These are phyloP conservation scores for Nycticorax nycticorax DNA, from an alignment of 2,113 vertebrate species.

Conservation along the genomic window DNA sequence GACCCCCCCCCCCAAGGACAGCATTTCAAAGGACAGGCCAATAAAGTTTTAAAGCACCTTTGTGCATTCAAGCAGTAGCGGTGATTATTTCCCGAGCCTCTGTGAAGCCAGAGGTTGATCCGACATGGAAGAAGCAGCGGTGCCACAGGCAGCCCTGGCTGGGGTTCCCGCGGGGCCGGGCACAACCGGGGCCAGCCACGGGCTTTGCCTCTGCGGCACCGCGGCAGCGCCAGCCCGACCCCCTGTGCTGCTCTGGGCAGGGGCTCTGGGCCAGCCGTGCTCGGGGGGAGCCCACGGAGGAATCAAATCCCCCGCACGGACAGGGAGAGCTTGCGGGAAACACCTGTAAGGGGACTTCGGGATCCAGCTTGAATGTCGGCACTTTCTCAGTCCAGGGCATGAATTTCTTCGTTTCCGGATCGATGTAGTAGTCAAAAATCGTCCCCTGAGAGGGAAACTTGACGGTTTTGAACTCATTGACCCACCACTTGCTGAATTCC, in stretches of 20 bases:
- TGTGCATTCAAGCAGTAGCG: not conserved
- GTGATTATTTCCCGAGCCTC: not conserved
- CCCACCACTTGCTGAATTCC: constrained; percentile 83
- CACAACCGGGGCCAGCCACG: rapidly evolving
- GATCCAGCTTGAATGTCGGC: constrained; percentile 71
- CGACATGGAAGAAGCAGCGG: not conserved
- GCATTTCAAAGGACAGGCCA: not conserved
- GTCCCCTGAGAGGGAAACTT: constrained; percentile 80
- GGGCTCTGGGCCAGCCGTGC: not conserved
- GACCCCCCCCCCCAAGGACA: no score
- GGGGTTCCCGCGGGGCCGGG: not conserved
- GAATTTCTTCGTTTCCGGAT: constrained; percentile 71
- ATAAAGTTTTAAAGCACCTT: not conserved
- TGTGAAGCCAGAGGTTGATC: not conserved
- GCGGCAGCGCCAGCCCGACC: not conserved
- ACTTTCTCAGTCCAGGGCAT: constrained; percentile 76
- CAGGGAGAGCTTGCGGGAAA: no score
- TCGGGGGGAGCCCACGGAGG: not conserved
- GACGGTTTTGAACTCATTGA: constrained; percentile 75
- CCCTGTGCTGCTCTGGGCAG: not conserved
- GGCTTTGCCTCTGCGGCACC: rapidly evolving
- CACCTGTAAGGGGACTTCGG: constrained; percentile 75
- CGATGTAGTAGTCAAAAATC: constrained; percentile 80
- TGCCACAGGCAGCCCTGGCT: not conserved
- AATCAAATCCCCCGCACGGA: not conserved